Evolutionary conservation across 2,797 vertebrate species (phyloP).

Genomic region (Sardinella longiceps): DNA sequence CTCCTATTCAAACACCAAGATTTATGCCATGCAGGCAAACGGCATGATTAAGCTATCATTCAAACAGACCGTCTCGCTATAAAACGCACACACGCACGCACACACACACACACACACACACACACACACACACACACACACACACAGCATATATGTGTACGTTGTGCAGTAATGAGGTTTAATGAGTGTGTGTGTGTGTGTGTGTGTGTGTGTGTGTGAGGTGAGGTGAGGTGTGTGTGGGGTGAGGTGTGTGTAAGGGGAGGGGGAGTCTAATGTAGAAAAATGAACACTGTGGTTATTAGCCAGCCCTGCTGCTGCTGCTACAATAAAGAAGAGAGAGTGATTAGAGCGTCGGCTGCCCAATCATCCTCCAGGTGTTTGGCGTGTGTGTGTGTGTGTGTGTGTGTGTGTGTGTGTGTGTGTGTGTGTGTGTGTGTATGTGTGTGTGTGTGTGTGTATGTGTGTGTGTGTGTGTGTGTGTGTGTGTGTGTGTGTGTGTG

Average conservation of each 20-base stretch:
- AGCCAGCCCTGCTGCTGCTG: not conserved
- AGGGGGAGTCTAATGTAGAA: not conserved
- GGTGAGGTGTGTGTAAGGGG: too few species aligned
- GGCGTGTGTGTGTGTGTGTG: not conserved
- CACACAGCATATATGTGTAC: slow-evolving; percentile 43
- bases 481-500: too few species aligned
- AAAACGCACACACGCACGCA: not conserved
- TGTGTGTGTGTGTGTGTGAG: not conserved
- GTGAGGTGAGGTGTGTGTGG: not conserved
- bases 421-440: not conserved
- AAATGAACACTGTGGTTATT: not conserved
- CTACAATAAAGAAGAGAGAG: too few species aligned
- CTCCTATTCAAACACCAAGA: not conserved
- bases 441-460: too few species aligned
- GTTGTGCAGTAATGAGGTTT: not conserved
- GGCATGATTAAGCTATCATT: not conserved
- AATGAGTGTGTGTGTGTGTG: too few species aligned
- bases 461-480: too few species aligned
- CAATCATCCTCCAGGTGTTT: not conserved
- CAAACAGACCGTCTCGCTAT: not conserved
- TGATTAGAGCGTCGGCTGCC: not conserved
- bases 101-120: slow-evolving; percentile 22
- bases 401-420: not conserved
- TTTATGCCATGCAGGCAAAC: not conserved
- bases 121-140: slow-evolving; percentile 33